Evolutionary conservation across 1,140 invertebrate genomes (phyloP).

Genomic region (Aphidius ervi): DNA sequence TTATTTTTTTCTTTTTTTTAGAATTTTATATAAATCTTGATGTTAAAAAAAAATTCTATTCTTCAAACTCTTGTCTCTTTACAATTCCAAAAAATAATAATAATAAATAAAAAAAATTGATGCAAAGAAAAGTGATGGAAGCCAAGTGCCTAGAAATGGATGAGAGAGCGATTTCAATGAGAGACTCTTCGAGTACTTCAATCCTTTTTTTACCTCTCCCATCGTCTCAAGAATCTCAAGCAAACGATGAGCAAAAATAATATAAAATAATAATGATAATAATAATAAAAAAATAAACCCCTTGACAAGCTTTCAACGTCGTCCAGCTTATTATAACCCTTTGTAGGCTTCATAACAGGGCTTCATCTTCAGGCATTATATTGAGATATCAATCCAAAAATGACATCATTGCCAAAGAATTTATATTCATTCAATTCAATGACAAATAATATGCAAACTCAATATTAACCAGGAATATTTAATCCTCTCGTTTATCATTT

Average conservation of each 20-base stretch:
- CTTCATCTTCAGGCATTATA: too few species aligned
- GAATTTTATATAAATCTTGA: neutral
- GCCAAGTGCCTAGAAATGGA: slow-evolving; percentile 2
- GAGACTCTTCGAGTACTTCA: slow-evolving; percentile 8
- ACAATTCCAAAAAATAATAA: too few species aligned
- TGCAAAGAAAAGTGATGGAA: slow-evolving; percentile 5
- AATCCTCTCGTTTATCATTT: too few species aligned
- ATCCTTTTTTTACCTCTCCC: neutral
- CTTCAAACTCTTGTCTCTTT: too few species aligned
- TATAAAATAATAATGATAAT: too few species aligned
- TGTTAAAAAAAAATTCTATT: neutral
- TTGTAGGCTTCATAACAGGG: slow-evolving; percentile 17
- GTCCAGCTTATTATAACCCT: slow-evolving; percentile 36
- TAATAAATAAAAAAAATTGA: neutral
- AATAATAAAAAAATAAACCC: neutral
- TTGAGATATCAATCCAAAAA: too few species aligned
- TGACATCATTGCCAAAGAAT: too few species aligned
- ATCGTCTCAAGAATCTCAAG: slow-evolving; percentile 15
- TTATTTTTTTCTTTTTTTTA: neutral
- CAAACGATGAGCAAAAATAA: slow-evolving; percentile 1
- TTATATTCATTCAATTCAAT: too few species aligned
- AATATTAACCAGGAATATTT: too few species aligned
- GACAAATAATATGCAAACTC: too few species aligned
- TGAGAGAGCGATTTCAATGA: slow-evolving; percentile 13
- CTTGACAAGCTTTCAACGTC: slow-evolving; percentile 18